Base-by-base conservation (phyloP, 2,888 invertebrate genomes). In the Macaria notata region DNA sequence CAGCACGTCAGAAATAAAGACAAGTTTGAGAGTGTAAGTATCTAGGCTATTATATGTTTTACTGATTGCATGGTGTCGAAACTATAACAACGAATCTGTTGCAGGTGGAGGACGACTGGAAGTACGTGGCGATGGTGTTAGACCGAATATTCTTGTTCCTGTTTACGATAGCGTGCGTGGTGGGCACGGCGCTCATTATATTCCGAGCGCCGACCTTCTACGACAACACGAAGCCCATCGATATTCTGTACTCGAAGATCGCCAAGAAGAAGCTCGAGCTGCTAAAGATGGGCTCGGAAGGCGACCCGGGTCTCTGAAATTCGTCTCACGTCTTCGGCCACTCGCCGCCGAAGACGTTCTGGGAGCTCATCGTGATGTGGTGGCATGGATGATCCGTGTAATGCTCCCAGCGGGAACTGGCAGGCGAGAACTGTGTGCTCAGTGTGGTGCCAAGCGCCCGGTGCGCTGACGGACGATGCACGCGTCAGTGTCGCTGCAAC, bases 101-200 rank as follows among this genome's bases (percentile, higher is more conserved):
- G 3, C 88, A 97, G 97, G 97, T 98, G 76, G 97, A 96, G 86
- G 98, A 98, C 90, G 99, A 99, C 91, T 99, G 99, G 99, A 98
- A 98, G 86, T 99, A 98, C 92, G 98, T 99, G 59, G 95, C 95
- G 56, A 97, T 98, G 98, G 98, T 99, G 66, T 93, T 99, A 84
- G 99, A 99, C 92, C 94, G 99, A 76, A 94, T 99, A 76, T 99
- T 99, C 92, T 94, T 99, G 72, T 98, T 98, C 95, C 95, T 97
- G 76, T 99, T 99, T 92, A 96, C 98, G 81, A 93, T 98, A 82
- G 97, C 98, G 69, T 98, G 98, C 87, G 94, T 98, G 65, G 89
- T 97, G 62, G 98, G 98, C 66, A 98, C 97, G 61, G 95, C 95
- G 60, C 92, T 96, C 72, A 97, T 97, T 78, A 97, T 97, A 84